Base-by-base conservation (phyloP, 2,113 vertebrate genomes). In the Mungos mungo region DNA sequence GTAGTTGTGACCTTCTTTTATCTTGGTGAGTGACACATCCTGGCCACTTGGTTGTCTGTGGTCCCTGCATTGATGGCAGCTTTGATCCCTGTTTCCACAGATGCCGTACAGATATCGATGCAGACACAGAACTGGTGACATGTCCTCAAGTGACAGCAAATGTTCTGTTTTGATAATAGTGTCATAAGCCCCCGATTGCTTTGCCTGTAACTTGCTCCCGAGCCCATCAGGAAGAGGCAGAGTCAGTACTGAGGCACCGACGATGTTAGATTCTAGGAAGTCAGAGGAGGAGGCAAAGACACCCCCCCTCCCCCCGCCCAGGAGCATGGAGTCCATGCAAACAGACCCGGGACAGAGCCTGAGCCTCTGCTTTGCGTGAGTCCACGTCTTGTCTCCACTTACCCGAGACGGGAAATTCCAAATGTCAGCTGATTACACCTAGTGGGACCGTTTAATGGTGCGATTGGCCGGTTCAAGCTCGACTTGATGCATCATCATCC, bases 341-440 rank as follows among this genome's bases (percentile, higher is more conserved):
- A n/a, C 19, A 0, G 83, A 54, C 57, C 80, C 19, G n/a, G 35
- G 60, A 14, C 29, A 10, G 35, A 35, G 16, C 33, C 69, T 12
- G 9, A 2, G 12, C 16, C 87, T 3, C 1, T 6, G 35, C 29
- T 29, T 2, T 31, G 7, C 21, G 2, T 6, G 12, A 3, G 5
- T 4, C 79, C 31, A 0, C 0, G 0, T 3, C 47, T 52, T 4
- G 2, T 5, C 52, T 45, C 4, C 35, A 23, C 6, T 2, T 15
- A 16, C 82, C 14, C 21, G 2, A 7, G 31, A 60, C 0, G 0
- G 27, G 1, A 35, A 66, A 29, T 12, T 1, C 52, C 35, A 52
- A 77, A 25, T 18, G 7, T 47, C 57, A 16, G 69, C 38, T 9
- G 9, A 18, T 25, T 8, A 3, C 33, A 1, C 23, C 33, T 7